Conservation (phyloP, 2,113 vertebrate genomes). For the Archocentrus centrarchus region DNA sequence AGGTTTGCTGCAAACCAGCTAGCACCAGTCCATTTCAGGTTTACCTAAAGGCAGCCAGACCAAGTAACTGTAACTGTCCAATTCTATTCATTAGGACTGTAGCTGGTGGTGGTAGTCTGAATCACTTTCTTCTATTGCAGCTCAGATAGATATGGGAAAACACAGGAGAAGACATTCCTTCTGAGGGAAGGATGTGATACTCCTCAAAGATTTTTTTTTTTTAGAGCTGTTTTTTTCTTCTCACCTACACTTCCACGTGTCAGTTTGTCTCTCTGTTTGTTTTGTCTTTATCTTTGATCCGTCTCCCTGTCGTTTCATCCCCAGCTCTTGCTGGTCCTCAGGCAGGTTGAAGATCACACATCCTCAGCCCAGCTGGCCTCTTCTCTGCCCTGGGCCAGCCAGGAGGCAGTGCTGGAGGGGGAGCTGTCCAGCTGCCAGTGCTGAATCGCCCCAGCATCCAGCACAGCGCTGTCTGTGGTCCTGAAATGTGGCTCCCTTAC, state of each 20-base stretch:
- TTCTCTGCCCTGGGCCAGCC: conserved; percentile 16
- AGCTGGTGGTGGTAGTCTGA: too few relatives aligned
- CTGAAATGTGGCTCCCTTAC: conserved; percentile 19
- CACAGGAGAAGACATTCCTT: neutral
- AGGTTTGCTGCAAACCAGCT: neutral
- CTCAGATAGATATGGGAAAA: neutral
- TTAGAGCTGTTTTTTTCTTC: neutral
- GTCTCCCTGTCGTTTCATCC: neutral
- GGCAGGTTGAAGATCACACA: conserved; percentile 41
- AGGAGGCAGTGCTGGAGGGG: conserved; percentile 23
- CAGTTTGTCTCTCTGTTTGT: conserved; percentile 21
- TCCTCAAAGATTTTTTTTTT: neutral
- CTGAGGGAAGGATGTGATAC: neutral
- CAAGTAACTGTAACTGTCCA: too few relatives aligned
- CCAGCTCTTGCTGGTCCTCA: neutral
- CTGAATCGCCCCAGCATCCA: conserved; percentile 3
- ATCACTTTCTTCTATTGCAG: too few relatives aligned
- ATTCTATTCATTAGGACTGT: too few relatives aligned
- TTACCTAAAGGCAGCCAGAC: too few relatives aligned
- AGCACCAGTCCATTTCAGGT: too few relatives aligned
- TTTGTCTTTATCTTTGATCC: conserved; percentile 42
- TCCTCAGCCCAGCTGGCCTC: conserved; percentile 24
- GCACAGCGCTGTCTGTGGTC: conserved; percentile 38
- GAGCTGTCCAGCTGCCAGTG: conserved; percentile 48
- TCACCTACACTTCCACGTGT: conserved; percentile 4